Conservation (phyloP, 1,140 invertebrate species). For the Achroia grisella region DNA sequence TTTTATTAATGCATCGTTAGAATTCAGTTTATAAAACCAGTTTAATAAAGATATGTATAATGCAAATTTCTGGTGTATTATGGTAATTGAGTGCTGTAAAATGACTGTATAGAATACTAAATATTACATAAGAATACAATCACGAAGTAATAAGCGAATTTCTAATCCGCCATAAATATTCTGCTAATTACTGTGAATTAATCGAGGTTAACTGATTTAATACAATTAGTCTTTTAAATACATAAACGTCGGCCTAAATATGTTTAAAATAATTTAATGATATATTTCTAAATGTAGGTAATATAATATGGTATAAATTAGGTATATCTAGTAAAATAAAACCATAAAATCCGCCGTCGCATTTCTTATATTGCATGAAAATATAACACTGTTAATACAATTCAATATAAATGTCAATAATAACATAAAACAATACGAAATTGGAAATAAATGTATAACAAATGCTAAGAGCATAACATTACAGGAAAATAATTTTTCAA, state of each 20-base stretch:
- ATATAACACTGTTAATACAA: conserved; percentile 31
- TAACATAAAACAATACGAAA: background rate
- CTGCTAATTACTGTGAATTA: background rate
- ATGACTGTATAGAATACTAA: no score
- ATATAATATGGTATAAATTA: no score
- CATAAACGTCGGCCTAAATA: background rate
- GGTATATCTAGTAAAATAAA: conserved; percentile 29
- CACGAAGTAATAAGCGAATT: background rate
- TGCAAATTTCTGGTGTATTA: no score
- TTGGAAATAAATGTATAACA: conserved; percentile 9
- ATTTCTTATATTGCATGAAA: conserved; percentile 69
- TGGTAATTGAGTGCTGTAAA: no score
- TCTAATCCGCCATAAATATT: background rate
- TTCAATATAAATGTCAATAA: conserved; percentile 12
- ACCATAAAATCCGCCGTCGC: conserved; percentile 61
- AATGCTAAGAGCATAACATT: conserved; percentile 15
- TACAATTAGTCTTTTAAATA: background rate
- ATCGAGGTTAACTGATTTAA: background rate
- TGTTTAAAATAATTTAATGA: no score
- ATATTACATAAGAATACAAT: no score
- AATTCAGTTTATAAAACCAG: no score
- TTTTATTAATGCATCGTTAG: no score
- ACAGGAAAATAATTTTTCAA: conserved; percentile 10
- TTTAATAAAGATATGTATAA: no score
- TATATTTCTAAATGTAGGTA: no score